These are phyloP conservation scores for Pardosa pseudoannulata DNA, from an alignment of 2,888 invertebrate species.

Conservation along the genomic window DNA sequence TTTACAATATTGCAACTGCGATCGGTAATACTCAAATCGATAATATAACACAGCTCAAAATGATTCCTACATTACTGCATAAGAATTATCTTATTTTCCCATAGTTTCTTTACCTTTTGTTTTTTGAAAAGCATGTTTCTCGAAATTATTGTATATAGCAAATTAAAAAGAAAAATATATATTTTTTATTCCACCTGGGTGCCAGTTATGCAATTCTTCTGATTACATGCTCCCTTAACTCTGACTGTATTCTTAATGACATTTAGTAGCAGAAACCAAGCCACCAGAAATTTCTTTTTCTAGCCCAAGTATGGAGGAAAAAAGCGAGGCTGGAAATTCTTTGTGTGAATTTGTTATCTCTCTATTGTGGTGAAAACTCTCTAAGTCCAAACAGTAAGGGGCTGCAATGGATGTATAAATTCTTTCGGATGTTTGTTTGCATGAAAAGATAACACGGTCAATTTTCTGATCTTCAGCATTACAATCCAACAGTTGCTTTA, in stretches of 20 bases:
- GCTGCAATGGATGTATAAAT: no score
- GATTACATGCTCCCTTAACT: conserved; percentile 49
- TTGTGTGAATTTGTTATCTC: conserved; percentile 9
- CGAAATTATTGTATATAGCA: no score
- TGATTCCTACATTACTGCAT: no score
- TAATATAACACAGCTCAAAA: no score
- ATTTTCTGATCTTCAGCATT: no score
- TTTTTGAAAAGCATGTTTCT: background rate
- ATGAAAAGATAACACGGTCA: no score
- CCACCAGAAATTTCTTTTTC: conserved; percentile 30
- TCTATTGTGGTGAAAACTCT: background rate
- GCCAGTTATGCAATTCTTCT: conserved; percentile 52
- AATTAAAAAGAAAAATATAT: background rate
- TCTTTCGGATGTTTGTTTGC: no score
- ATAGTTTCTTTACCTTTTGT: background rate
- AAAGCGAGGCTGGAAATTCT: background rate
- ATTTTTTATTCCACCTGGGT: background rate
- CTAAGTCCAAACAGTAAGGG: no score
- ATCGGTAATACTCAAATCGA: no score
- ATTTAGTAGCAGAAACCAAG: conserved; percentile 40
- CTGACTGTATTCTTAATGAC: conserved; percentile 49
- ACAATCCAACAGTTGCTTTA: no score
- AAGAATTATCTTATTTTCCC: no score
- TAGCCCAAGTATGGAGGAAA: background rate
- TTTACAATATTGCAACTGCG: no score